These are phyloP conservation scores for Suillia variegata DNA, from an alignment of 2,888 invertebrate genomes.

Conservation along the genomic window DNA sequence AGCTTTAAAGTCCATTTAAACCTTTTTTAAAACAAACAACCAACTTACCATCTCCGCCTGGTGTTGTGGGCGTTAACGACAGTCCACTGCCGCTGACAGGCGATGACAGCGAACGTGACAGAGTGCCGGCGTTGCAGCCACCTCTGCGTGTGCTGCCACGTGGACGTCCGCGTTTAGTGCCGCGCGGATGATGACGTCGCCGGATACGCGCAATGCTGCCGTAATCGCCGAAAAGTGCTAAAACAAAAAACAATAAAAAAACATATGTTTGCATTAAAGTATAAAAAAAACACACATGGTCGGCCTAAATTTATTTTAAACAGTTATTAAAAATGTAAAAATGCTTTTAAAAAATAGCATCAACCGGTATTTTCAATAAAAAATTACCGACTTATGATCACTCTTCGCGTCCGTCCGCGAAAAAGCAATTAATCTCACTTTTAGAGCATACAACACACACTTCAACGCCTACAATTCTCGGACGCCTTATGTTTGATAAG, in stretches of 20 bases:
- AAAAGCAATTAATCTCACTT: constrained; percentile 27
- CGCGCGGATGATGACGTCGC: constrained; percentile 63
- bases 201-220: constrained; percentile 52
- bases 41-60: too few species aligned
- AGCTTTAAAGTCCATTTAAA: too few species aligned
- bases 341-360: not conserved
- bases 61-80: too few species aligned
- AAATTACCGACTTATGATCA: not conserved
- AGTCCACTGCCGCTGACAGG: constrained; percentile 24
- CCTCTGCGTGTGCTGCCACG: constrained; percentile 75
- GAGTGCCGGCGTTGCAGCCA: constrained; percentile 60
- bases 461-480: constrained; percentile 32
- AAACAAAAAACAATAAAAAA: constrained; percentile 25
- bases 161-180: constrained; percentile 75
- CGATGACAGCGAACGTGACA: constrained; percentile 46
- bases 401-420: not conserved
- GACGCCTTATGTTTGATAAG: constrained; percentile 29
- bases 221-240: constrained; percentile 55
- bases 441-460: constrained; percentile 17
- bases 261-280: not conserved
- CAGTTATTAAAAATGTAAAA: not conserved
- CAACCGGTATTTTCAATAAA: not conserved
- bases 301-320: not conserved
- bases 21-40: too few species aligned
- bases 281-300: not conserved